phyloP scores from a whole-genome alignment of 2,888 invertebrate species.

The Sinodicranocentrus sp. region DNA sequence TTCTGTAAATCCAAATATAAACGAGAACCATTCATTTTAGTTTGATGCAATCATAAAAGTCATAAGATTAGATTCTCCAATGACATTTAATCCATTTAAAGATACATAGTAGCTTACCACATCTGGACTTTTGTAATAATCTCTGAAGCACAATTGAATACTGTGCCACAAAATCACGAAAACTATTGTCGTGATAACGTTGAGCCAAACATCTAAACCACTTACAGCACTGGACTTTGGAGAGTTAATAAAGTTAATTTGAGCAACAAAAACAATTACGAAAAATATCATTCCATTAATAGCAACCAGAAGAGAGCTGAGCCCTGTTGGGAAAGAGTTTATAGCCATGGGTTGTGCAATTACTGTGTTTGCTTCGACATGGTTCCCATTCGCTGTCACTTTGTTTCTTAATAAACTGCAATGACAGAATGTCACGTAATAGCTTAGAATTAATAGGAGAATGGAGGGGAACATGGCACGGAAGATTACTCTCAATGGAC shows the following conservation, averaged over 20 bases:
- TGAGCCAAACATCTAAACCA: conserved; percentile 73
- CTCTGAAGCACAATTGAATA: conserved; percentile 54
- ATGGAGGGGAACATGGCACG: conserved; percentile 69
- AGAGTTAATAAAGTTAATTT: conserved; percentile 65
- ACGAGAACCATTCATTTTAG: neutral
- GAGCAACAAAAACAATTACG: conserved; percentile 60
- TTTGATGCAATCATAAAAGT: neutral
- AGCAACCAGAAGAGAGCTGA: conserved; percentile 62
- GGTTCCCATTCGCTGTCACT: conserved; percentile 38
- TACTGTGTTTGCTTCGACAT: conserved; percentile 38
- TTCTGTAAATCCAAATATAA: conserved; percentile 33
- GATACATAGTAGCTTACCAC: conserved; percentile 15
- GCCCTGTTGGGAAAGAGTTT: neutral
- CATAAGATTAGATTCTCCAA: no score
- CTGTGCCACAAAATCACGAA: conserved; percentile 64
- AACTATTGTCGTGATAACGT: conserved; percentile 45
- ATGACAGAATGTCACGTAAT: conserved; percentile 69
- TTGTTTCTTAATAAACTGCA: conserved; percentile 33
- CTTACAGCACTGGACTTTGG: conserved; percentile 70
- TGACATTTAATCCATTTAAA: no score
- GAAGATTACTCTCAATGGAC: conserved; percentile 62
- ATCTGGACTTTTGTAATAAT: neutral
- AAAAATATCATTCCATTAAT: conserved; percentile 71
- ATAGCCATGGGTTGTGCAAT: neutral
- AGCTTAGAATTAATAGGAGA: conserved; percentile 64